Percentiles rank a stretch among this genome's conserved stretches.
Conservation (phyloP, 2,888 invertebrate species). For the Drosophila mimica region DNA sequence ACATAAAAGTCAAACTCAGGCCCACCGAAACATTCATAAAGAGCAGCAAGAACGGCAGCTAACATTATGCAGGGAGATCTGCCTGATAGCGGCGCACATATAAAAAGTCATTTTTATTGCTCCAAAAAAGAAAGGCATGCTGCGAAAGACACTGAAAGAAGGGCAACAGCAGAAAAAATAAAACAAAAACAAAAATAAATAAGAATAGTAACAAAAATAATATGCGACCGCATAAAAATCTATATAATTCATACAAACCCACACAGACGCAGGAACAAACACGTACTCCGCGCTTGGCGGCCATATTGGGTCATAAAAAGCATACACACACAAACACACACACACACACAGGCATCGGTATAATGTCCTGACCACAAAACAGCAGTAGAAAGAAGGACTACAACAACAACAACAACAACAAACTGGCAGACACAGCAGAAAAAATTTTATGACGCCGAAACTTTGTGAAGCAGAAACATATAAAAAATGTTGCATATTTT, state of each 20-base stretch:
- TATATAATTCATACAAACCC: constrained; percentile 76
- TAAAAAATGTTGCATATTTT: constrained; percentile 79
- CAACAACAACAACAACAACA: constrained; percentile 25
- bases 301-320: constrained; percentile 81
- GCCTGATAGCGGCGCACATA: constrained; percentile 53
- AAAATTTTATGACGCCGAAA: constrained; percentile 73
- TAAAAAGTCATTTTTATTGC: constrained; percentile 76
- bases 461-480: constrained; percentile 77
- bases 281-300: constrained; percentile 74
- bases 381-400: constrained; percentile 16
- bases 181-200: constrained; percentile 21
- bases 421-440: constrained; percentile 68
- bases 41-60: constrained; percentile 54
- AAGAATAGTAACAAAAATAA: constrained; percentile 73
- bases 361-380: constrained; percentile 66
- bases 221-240: constrained; percentile 80
- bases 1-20: constrained; percentile 64
- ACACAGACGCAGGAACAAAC: constrained; percentile 47
- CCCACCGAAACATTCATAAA: constrained; percentile 72
- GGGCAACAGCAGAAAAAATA: constrained; percentile 19
- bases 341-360: constrained; percentile 28
- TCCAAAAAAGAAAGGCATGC: constrained; percentile 37
- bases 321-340: constrained; percentile 51
- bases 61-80: constrained; percentile 70
- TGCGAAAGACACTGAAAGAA: constrained; percentile 25